A percentile compares a stretch with the other conserved stretches of the same genome.
These are phyloP conservation scores for Podiceps cristatus DNA, from an alignment of 2,113 vertebrate genomes.

Conservation along the genomic window DNA sequence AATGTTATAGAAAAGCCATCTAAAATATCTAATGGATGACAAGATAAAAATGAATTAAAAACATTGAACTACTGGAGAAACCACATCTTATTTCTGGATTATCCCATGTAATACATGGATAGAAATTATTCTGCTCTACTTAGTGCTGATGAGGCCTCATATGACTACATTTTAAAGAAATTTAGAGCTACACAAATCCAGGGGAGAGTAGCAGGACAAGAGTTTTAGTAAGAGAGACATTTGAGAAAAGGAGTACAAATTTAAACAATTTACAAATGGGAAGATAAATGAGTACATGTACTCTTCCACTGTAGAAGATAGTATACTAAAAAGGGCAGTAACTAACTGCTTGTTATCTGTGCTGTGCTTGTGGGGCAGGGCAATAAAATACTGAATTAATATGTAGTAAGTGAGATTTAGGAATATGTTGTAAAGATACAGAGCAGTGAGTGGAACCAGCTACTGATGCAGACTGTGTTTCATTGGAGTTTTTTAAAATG, in stretches of 20 bases:
- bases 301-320: background rate
- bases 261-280: background rate
- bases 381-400: background rate
- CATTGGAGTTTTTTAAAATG: background rate
- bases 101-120: background rate
- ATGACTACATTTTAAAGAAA: background rate
- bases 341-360: background rate
- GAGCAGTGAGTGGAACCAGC: background rate
- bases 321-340: background rate
- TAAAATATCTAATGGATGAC: background rate
- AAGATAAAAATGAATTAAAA: background rate
- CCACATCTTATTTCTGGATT: background rate
- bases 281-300: background rate
- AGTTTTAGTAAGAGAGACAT: background rate
- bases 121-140: background rate
- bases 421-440: background rate
- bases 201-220: background rate
- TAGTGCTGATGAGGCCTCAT: background rate
- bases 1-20: background rate
- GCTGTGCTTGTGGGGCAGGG: background rate
- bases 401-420: background rate
- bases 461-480: background rate
- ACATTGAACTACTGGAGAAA: background rate
- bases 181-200: background rate
- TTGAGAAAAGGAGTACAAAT: background rate